These are phyloP conservation scores for Peribatodes rhomboidaria DNA, from an alignment of 2,888 invertebrate species.

Conservation along the genomic window DNA sequence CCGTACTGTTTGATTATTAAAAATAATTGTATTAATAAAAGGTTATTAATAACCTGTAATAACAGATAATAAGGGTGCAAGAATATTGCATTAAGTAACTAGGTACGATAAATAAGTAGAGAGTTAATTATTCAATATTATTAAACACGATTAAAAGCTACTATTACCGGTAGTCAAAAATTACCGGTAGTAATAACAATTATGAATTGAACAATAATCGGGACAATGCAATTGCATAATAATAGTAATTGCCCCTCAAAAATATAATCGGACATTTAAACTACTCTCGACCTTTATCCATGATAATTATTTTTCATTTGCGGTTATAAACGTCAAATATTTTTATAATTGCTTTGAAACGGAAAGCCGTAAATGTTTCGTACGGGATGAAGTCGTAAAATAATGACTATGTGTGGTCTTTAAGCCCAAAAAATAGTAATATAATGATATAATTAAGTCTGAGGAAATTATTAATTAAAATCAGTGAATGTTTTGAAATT, in stretches of 20 bases:
- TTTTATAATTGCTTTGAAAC: slow-evolving; percentile 22
- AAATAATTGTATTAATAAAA: too few species aligned
- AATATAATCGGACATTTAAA: slow-evolving; percentile 32
- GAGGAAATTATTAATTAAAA: slow-evolving; percentile 18
- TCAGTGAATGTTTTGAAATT: not conserved
- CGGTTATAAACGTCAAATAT: slow-evolving; percentile 21
- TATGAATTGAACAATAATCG: not conserved
- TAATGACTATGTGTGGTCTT: slow-evolving; percentile 27
- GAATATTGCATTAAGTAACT: too few species aligned
- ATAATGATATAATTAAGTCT: slow-evolving; percentile 19
- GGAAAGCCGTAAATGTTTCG: slow-evolving; percentile 21
- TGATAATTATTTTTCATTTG: slow-evolving; percentile 32
- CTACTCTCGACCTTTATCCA: slow-evolving; percentile 22
- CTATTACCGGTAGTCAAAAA: not conserved
- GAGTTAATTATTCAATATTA: too few species aligned
- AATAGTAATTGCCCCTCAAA: slow-evolving; percentile 16
- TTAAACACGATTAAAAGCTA: not conserved
- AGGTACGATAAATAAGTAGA: too few species aligned
- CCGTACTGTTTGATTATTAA: too few species aligned
- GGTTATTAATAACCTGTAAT: too few species aligned
- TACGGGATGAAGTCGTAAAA: slow-evolving; percentile 23
- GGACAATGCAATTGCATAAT: slow-evolving; percentile 15
- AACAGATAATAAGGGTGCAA: too few species aligned
- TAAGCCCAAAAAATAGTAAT: slow-evolving; percentile 7
- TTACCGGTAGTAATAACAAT: slow-evolving; percentile 4